Conservation (phyloP, 2,113 vertebrate genomes). For the Mustela lutreola region DNA sequence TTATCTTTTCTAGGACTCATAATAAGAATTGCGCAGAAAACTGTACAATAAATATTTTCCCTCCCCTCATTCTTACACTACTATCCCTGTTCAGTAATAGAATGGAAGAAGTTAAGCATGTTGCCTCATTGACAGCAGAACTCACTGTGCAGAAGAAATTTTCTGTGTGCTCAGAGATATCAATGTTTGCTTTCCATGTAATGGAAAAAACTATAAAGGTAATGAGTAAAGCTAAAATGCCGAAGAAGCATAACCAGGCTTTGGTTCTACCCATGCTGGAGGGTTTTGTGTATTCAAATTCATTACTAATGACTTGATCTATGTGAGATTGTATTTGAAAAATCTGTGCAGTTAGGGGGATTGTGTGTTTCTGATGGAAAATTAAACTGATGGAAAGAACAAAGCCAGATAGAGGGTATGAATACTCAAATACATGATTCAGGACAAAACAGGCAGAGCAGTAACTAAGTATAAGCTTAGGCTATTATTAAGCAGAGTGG, state of each 20-base stretch:
- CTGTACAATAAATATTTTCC: not conserved
- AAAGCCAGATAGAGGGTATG: not conserved
- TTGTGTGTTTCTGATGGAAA: conserved; percentile 23
- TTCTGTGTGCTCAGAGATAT: conserved; percentile 62
- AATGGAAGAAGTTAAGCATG: conserved; percentile 58
- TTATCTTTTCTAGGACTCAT: not conserved
- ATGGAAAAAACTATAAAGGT: conserved; percentile 76
- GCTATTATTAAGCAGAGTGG: not conserved
- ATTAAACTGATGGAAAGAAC: conserved; percentile 21
- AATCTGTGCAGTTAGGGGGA: not conserved
- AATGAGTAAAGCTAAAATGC: conserved; percentile 25
- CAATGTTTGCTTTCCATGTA: conserved; percentile 69
- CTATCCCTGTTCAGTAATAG: not conserved
- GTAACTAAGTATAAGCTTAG: not conserved
- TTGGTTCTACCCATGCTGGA: not conserved
- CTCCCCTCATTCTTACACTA: not conserved
- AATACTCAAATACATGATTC: not conserved
- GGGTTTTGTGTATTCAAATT: not conserved
- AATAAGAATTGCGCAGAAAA: not conserved
- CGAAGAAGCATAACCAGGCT: conserved; percentile 21
- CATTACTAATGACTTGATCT: not conserved
- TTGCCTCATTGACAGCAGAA: not conserved
- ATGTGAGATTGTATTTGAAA: not conserved
- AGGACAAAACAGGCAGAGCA: not conserved
- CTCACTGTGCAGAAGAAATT: conserved; percentile 71